Evolutionary conservation across 1,140 invertebrate genomes (phyloP), one percentile per base, ranked within the genome.

Genomic region (Hylaeus volcanicus): DNA sequence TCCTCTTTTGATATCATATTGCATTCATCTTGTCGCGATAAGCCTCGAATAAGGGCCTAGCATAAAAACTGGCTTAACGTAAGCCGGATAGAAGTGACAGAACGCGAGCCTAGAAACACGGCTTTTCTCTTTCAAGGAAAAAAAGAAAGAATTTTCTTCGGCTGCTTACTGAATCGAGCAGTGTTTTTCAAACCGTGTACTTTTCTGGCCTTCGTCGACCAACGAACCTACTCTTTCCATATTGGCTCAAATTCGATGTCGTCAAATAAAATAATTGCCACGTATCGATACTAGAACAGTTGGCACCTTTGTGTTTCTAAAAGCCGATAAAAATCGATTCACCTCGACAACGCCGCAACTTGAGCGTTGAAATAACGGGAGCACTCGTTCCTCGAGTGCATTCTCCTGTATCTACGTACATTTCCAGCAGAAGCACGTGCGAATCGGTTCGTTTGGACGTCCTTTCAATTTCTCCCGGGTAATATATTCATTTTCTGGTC

Each of bases 51-150:
- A 86, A 86, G 65, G 83, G 66, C 53, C 8, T 55, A 61, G 72
- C 58, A 83, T 86, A 86, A 86, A 86, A 86, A 83, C 72, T 86
- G 80, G 74, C 80, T 86, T 79, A 83, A 76, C 75, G 60, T 87
- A 87, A 86, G 81, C 81, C 73, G 85, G 85, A 87, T 83, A 75
- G 65, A 80, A 86, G 84, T 83, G 81, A 83, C 81, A 81, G 60
- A 83, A 70, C 48, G 48, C 51, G 64, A 51, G 74, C 12, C 74
- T 64, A 61, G 64, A 77, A 71, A 79, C 73, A 86, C 74, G 65
- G 14, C 58, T 86, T 48, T 39, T 84, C 11, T 72, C 73, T 74
- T 73, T 73, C 26, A 2, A 3, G n/a, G 58, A 37, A 6, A 37
- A 8, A 6, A 60, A 60, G 51, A 51, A 51, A 9, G 11, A 51